phyloP scores from a whole-genome alignment of 2,113 vertebrate genomes.

The Perca flavescens region DNA sequence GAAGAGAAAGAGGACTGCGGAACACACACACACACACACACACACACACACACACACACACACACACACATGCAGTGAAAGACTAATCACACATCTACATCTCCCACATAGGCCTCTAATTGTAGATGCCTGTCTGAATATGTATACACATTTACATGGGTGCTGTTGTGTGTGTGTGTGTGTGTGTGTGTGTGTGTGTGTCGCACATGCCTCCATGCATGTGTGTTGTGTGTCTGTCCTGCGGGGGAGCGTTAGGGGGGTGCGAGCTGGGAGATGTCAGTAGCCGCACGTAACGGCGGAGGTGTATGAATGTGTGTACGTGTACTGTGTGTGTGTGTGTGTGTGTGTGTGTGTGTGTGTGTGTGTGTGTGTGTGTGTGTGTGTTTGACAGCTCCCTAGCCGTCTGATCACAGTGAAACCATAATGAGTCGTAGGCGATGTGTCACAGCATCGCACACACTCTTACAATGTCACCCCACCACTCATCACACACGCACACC shows the following conservation, averaged over 20 bases:
- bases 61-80: slow-evolving; percentile 29
- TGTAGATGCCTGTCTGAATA: slow-evolving; percentile 59
- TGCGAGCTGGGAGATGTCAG: slow-evolving; percentile 79
- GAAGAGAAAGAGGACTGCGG: slow-evolving; percentile 51
- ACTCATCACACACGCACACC: slow-evolving; percentile 44
- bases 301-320: slow-evolving; percentile 62
- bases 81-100: slow-evolving; percentile 54
- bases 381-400: slow-evolving; percentile 77
- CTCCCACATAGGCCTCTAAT: slow-evolving; percentile 56
- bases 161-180: slow-evolving; percentile 29
- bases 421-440: slow-evolving; percentile 83
- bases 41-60: slow-evolving; percentile 12
- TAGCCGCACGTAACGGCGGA: slow-evolving; percentile 75
- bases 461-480: slow-evolving; percentile 69
- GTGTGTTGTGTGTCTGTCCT: slow-evolving; percentile 64
- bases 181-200: background rate
- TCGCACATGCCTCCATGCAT: background rate
- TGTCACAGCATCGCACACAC: slow-evolving; percentile 74
- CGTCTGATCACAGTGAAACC: slow-evolving; percentile 80
- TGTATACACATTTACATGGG: slow-evolving; percentile 29
- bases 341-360: no score
- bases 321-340: background rate
- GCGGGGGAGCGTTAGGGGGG: slow-evolving; percentile 70
- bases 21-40: slow-evolving; percentile 40
- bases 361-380: slow-evolving; percentile 44